phyloP scores from a whole-genome alignment of 2,797 vertebrate species.

The Salmo trutta region DNA sequence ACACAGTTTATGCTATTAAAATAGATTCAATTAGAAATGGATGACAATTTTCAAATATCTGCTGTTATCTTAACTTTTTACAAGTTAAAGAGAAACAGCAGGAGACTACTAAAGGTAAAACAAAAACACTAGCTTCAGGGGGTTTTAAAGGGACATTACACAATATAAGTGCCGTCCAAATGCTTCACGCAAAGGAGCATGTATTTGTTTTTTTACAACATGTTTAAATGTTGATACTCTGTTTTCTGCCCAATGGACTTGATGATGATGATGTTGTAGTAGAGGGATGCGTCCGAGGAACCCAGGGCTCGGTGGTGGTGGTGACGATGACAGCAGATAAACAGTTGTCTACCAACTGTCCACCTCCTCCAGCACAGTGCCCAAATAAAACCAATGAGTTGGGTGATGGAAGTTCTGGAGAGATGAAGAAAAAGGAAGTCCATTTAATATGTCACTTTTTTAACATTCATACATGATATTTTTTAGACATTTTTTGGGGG shows the following conservation, averaged over 20 bases:
- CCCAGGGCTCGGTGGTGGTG: constrained; percentile 38
- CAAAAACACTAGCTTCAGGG: not conserved
- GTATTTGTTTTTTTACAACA: not conserved
- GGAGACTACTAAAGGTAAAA: not conserved
- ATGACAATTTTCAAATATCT: not conserved
- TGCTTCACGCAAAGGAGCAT: not conserved
- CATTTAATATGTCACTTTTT: not conserved
- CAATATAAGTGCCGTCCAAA: not conserved
- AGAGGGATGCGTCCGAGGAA: too few species aligned
- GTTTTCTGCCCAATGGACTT: not conserved
- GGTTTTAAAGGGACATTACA: not conserved
- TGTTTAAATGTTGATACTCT: not conserved
- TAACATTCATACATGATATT: not conserved
- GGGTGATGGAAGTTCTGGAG: constrained; percentile 63
- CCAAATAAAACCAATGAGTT: constrained; percentile 60
- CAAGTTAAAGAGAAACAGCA: not conserved
- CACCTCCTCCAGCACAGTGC: constrained; percentile 51
- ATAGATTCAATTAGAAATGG: constrained; percentile 48
- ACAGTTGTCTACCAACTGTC: constrained; percentile 43
- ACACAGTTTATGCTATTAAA: constrained; percentile 61
- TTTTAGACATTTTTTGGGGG: too few species aligned
- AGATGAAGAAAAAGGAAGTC: constrained; percentile 12
- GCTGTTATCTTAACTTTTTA: not conserved
- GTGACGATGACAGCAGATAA: constrained; percentile 47
- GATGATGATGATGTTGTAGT: not conserved